These are phyloP conservation scores for Punctoribates punctum DNA, from an alignment of 2,888 invertebrate species.

Conservation along the genomic window DNA sequence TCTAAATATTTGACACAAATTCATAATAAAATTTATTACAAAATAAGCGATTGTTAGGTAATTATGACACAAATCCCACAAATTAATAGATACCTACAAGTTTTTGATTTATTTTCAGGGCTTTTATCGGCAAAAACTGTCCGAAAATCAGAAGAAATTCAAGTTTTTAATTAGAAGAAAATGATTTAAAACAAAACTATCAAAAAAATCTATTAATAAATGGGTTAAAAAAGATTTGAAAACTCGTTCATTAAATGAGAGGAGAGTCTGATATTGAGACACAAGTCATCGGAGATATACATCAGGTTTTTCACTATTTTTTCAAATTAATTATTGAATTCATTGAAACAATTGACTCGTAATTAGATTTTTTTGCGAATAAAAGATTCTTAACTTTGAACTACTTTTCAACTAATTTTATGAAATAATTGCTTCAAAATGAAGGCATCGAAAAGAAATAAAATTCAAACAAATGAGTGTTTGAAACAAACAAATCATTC, in stretches of 20 bases:
- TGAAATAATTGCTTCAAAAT: background rate
- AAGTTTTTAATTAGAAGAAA: too few relatives aligned
- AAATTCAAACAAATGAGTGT: background rate
- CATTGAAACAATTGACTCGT: slow-evolving; percentile 23
- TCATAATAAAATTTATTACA: background rate
- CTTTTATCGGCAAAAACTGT: too few relatives aligned
- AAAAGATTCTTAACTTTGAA: slow-evolving; percentile 18
- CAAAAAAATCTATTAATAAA: slow-evolving; percentile 9
- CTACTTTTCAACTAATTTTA: background rate
- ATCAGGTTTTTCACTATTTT: background rate
- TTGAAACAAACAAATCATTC: background rate
- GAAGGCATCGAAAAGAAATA: background rate
- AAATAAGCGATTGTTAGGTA: background rate
- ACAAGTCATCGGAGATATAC: background rate
- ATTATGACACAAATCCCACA: too few relatives aligned
- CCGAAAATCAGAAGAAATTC: too few relatives aligned
- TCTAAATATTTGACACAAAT: background rate
- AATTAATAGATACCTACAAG: too few relatives aligned
- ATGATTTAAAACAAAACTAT: slow-evolving; percentile 8
- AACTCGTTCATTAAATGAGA: background rate
- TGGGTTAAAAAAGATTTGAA: slow-evolving; percentile 5
- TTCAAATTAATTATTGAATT: slow-evolving; percentile 10
- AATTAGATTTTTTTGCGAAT: background rate
- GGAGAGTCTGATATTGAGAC: background rate
- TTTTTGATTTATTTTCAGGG: too few relatives aligned